Evolutionary conservation across 2,888 invertebrate genomes (phyloP).

Genomic region (Acanthococcus lagerstroemiae): DNA sequence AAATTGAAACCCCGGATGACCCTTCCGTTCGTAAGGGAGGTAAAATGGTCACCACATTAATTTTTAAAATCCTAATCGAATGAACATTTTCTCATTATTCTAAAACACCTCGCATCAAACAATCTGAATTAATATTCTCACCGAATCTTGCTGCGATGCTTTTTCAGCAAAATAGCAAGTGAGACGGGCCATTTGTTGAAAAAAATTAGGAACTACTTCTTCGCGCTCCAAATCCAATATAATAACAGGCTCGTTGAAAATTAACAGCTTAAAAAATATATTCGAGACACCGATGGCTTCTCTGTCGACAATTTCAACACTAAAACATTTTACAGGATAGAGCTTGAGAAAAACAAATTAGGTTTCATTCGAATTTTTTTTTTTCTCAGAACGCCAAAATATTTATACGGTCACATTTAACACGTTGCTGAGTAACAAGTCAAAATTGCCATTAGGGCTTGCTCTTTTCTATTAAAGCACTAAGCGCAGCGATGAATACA

Average conservation of each 20-base stretch:
- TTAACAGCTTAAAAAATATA: slow-evolving; percentile 43
- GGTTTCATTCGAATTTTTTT: too few relatives aligned
- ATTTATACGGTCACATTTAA: too few relatives aligned
- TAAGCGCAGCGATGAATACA: too few relatives aligned
- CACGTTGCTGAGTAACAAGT: too few relatives aligned
- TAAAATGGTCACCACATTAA: too few relatives aligned
- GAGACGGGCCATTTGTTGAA: slow-evolving; percentile 52
- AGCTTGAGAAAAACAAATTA: slow-evolving; percentile 11
- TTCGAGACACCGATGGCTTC: slow-evolving; percentile 60
- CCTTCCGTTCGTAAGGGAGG: too few relatives aligned
- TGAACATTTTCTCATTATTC: too few relatives aligned
- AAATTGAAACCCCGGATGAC: too few relatives aligned
- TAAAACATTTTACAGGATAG: slow-evolving; percentile 31
- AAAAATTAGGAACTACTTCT: slow-evolving; percentile 44
- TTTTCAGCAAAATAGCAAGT: slow-evolving; percentile 56
- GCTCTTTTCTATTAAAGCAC: background rate
- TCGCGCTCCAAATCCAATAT: slow-evolving; percentile 6
- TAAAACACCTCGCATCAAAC: background rate
- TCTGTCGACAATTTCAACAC: slow-evolving; percentile 50
- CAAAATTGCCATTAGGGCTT: too few relatives aligned
- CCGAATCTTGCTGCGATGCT: slow-evolving; percentile 55
- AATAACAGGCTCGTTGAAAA: slow-evolving; percentile 10
- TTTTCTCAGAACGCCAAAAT: too few relatives aligned
- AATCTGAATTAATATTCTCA: too few relatives aligned
- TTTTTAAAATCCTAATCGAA: too few relatives aligned